Evolutionary conservation across 1,140 invertebrate species (phyloP).

Genomic region (Zeugodacus cucurbitae): DNA sequence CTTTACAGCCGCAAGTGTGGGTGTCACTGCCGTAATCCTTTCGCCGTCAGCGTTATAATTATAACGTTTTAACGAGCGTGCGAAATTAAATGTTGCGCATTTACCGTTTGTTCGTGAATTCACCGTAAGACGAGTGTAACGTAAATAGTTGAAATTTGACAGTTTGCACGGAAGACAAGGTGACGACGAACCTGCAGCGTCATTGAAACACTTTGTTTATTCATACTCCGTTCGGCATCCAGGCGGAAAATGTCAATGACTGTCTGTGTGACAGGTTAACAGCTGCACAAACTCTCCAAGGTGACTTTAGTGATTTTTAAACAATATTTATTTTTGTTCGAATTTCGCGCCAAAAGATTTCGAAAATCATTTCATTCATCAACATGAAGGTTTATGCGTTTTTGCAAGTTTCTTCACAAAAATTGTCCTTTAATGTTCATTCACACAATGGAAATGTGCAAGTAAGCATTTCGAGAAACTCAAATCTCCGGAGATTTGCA

Average conservation of each 20-base stretch:
- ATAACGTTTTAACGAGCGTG: background rate
- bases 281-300: background rate
- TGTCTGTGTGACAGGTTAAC: background rate
- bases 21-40: background rate
- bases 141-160: background rate
- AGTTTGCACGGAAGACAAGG: background rate
- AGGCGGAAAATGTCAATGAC: background rate
- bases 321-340: background rate
- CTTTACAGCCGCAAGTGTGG: background rate
- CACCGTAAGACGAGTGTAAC: background rate
- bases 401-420: background rate
- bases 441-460: background rate
- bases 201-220: background rate
- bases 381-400: background rate
- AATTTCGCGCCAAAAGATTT: background rate
- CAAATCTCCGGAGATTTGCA: background rate
- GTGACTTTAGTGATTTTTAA: background rate
- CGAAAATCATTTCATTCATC: background rate
- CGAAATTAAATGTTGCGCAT: conserved; percentile 18
- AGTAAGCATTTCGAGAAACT: background rate
- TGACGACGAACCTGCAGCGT: background rate
- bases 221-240: background rate
- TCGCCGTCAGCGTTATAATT: background rate
- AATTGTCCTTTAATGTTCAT: background rate
- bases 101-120: background rate